These are phyloP conservation scores for Diuraphis noxia DNA, from an alignment of 1,140 invertebrate genomes.

Conservation along the genomic window DNA sequence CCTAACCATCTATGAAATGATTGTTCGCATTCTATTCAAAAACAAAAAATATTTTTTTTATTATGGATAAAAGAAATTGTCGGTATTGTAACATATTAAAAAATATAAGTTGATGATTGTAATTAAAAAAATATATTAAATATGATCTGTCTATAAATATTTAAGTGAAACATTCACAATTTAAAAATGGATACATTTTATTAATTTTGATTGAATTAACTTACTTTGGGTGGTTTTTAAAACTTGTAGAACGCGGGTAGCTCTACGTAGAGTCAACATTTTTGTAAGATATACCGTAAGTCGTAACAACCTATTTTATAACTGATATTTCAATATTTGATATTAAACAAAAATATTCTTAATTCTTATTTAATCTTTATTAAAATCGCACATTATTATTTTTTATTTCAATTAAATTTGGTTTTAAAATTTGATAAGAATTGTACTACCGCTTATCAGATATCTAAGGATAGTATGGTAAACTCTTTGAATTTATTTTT, in stretches of 20 bases:
- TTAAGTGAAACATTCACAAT: background rate
- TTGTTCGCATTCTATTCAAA: conserved; percentile 26
- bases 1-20: conserved; percentile 63
- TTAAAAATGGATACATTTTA: background rate
- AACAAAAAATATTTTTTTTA: background rate
- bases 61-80: background rate
- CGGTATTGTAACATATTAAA: background rate
- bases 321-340: too few species aligned
- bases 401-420: too few species aligned
- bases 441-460: background rate
- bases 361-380: background rate
- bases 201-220: background rate
- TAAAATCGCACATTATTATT: background rate
- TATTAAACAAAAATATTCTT: background rate
- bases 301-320: background rate
- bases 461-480: background rate
- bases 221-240: conserved; percentile 20
- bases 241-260: background rate
- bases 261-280: background rate
- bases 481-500: background rate
- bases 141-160: background rate
- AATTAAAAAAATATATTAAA: background rate
- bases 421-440: background rate
- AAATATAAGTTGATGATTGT: background rate
- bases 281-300: background rate